Evolutionary conservation across 2,888 invertebrate genomes (phyloP).

Genomic region (Harpalus rufipes): DNA sequence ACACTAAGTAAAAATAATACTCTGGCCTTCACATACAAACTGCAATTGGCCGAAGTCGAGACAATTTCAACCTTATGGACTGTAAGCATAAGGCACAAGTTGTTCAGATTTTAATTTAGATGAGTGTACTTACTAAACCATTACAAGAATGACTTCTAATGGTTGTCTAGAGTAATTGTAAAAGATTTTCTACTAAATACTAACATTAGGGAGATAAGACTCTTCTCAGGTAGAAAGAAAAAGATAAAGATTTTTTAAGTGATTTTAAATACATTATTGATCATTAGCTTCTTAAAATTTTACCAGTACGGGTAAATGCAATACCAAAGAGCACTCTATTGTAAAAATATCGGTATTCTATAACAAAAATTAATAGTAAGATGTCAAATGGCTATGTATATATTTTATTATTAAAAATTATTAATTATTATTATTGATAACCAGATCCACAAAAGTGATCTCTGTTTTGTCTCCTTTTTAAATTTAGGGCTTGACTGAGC

Average conservation of each 20-base stretch:
- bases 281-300: not conserved
- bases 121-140: conserved; percentile 39
- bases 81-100: not conserved
- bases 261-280: conserved; percentile 20
- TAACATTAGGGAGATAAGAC: conserved; percentile 23
- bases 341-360: too few species aligned
- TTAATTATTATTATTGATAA: too few species aligned
- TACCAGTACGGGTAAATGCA: too few species aligned
- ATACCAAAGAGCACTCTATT: too few species aligned
- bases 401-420: too few species aligned
- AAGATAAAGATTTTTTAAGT: not conserved
- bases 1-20: conserved; percentile 47
- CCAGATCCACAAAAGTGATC: too few species aligned
- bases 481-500: too few species aligned
- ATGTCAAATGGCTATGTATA: too few species aligned
- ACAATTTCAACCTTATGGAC: conserved; percentile 1
- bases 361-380: too few species aligned
- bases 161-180: conserved; percentile 29
- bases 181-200: conserved; percentile 39
- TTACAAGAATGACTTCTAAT: conserved; percentile 52
- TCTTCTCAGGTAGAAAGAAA: conserved; percentile 1
- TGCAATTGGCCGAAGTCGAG: conserved; percentile 30
- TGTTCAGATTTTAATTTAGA: conserved; percentile 49
- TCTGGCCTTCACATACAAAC: conserved; percentile 44
- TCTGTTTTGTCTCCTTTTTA: too few species aligned